Base-by-base conservation (phyloP, 2,797 vertebrate species). In the Scleropages formosus region DNA sequence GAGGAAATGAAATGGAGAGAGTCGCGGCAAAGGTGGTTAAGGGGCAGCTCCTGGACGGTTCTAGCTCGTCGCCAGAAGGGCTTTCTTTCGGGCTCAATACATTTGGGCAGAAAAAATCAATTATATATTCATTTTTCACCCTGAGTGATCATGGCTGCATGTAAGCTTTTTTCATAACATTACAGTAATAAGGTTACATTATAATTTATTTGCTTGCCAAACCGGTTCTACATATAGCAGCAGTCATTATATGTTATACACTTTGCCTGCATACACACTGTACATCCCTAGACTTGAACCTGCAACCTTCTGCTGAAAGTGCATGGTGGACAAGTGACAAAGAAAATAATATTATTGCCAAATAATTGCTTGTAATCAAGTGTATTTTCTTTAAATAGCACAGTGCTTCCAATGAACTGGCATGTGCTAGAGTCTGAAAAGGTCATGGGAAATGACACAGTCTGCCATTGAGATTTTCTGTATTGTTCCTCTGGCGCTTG, bases 101-200 rank as follows among this genome's bases (percentile, higher is more conserved):
- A 46, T 63, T 39, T 26, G 27, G 3, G 4, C 39, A 49, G 20
- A 53, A 71, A 60, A 72, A 59, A 67, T 75, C 62, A 56, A 53
- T 31, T 22, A 53, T n/a, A 62, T 47, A 73, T 24, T 63, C 39
- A 73, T 74, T 74, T n/a, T 74, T 49, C 61, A 53, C 18, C 46
- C 16, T 39, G 49, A 74, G 46, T 56, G 46, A 22, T 39, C 47
- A 51, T 31, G 22, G 11, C 11, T 56, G 24, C 73, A 65, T 18
- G 27, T 47, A 18, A 64, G 13, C 22, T 51, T 49, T 63, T 63
- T 24, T 12, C 26, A 13, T 47, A 18, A n/a, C 27, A 27, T 73
- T 18, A 16, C 22, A 47, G 46, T 27, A 26, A 51, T 18, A 44
- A 49, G 39, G 22, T 62, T 46, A 64, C 15, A n/a, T 18, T 71